Evolutionary conservation across 2,113 vertebrate genomes (phyloP), one percentile per base, ranked within the genome.

Genomic region (Phasianus colchicus): DNA sequence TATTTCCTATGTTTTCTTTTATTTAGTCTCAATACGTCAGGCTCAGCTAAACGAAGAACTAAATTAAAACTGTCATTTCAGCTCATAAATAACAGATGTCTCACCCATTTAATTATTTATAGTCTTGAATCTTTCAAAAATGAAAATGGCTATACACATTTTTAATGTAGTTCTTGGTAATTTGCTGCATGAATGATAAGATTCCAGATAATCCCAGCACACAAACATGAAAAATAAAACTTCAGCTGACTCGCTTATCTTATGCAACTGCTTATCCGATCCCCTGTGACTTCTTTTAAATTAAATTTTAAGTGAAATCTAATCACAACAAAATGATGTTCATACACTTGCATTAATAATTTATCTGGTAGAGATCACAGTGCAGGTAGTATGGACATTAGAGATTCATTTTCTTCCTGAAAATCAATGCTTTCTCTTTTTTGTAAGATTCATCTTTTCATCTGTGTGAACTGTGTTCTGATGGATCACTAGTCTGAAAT

Each of bases 11-110:
- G 92, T 97, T 98, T 98, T 97, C 83, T 96, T 96, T 97, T 92
- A 72, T 90, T 90, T 74, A 95, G 93, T 97, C 96, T 97, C 85
- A 95, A 95, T 97, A 96, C 32, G 72, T 97, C 96, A 97, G 96
- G 72, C 94, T 96, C 92, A 95, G 95, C 96, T 96, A 98, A 97
- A 98, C 55, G 97, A 98, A 95, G 97, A 98, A 98, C 96, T 97
- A 98, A 98, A 98, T 98, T 98, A 98, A 98, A 98, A 95, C 97
- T 97, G 98, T 98, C 96, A 97, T 98, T 98, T 98, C 91, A 97
- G 97, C 97, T 98, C 98, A 98, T 99, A 98, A 99, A 99, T 99
- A 99, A 99, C 98, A 98, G 96, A 99, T 98, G 98, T 98, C 97
- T 98, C 92, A 60, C 91, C 95, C 96, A 86, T 96, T 99, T 97